These are phyloP conservation scores for Bombus terrestris DNA, from an alignment of 1,140 invertebrate species.

Conservation along the genomic window DNA sequence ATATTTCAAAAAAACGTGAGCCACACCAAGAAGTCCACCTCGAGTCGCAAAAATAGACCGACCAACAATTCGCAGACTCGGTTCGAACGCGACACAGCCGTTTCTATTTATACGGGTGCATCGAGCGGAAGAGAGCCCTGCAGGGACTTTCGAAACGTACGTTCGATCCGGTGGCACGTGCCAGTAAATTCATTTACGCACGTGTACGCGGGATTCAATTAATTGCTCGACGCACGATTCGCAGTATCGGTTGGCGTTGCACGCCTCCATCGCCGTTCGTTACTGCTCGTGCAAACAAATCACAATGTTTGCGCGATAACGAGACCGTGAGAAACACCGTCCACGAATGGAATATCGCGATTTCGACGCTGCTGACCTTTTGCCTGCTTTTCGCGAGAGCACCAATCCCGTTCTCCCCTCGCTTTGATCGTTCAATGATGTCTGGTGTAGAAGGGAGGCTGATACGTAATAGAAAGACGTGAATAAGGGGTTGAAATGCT, in stretches of 20 bases:
- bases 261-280: constrained; percentile 35
- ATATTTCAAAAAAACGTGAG: not conserved
- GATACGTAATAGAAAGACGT: not conserved
- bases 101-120: constrained; percentile 10
- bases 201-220: constrained; percentile 62
- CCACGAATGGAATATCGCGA: not conserved
- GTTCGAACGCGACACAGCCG: not conserved
- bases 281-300: constrained; percentile 41
- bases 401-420: no score
- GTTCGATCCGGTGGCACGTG: constrained; percentile 40
- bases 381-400: not conserved
- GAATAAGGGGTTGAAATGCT: not conserved
- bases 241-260: not conserved
- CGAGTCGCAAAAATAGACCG: not conserved
- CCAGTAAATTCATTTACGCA: constrained; percentile 53
- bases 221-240: constrained; percentile 58
- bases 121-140: not conserved
- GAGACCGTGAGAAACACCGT: constrained; percentile 50
- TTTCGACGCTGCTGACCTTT: not conserved
- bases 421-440: not conserved
- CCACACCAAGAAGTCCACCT: no score
- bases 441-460: not conserved
- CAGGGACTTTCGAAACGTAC: constrained; percentile 18
- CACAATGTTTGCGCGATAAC: constrained; percentile 44
- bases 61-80: not conserved